phyloP scores from a whole-genome alignment of 2,888 invertebrate genomes.

The Hirtodrosophila alboralis region DNA sequence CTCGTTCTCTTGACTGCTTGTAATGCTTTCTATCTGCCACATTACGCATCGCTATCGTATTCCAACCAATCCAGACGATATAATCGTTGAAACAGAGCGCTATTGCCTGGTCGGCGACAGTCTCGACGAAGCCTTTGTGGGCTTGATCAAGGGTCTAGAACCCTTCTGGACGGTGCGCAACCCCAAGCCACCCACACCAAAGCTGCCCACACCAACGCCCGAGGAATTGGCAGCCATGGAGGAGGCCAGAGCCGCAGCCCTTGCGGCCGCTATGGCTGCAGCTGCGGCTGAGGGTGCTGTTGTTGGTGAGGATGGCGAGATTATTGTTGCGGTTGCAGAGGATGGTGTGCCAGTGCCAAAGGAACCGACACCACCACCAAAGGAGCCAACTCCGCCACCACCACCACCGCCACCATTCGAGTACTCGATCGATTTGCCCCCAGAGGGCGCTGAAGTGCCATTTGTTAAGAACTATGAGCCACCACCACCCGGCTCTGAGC shows the following conservation, averaged over 20 bases:
- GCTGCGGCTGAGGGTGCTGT: constrained; percentile 71
- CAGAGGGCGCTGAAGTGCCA: constrained; percentile 84
- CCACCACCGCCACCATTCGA: constrained; percentile 84
- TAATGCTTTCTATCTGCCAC: constrained; percentile 55
- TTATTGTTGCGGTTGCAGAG: constrained; percentile 39
- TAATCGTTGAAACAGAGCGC: constrained; percentile 94
- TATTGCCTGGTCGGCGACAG: constrained; percentile 97
- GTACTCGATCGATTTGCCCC: constrained; percentile 83
- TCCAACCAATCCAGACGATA: constrained; percentile 87
- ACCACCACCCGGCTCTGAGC: constrained; percentile 83
- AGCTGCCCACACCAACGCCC: constrained; percentile 82
- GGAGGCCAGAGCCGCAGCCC: constrained; percentile 79
- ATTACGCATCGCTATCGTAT: constrained; percentile 49
- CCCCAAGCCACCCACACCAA: constrained; percentile 84
- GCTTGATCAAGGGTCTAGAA: constrained; percentile 88
- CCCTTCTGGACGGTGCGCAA: constrained; percentile 84
- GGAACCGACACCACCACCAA: constrained; percentile 80
- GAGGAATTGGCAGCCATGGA: constrained; percentile 83
- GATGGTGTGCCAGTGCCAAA: constrained; percentile 60
- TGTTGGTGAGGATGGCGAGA: constrained; percentile 51
- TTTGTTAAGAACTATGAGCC: constrained; percentile 84
- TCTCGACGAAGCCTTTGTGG: constrained; percentile 96
- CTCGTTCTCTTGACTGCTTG: constrained; percentile 46
- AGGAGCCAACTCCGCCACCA: constrained; percentile 83
- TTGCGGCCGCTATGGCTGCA: constrained; percentile 64